Conservation (phyloP, 1,140 invertebrate species). For the Diachasmimorpha longicaudata region DNA sequence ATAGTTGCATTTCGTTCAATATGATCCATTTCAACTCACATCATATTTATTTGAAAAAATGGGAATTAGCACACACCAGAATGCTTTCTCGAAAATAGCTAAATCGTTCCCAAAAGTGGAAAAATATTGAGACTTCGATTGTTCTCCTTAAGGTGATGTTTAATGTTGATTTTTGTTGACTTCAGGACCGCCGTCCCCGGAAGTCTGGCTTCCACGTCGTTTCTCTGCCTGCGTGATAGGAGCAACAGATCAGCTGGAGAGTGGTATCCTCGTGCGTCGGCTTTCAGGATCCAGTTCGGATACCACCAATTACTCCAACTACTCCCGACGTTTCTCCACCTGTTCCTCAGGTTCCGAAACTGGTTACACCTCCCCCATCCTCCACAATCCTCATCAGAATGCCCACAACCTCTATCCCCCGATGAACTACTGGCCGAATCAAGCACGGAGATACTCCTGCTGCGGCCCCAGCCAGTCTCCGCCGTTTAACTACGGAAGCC, state of each 20-base stretch:
- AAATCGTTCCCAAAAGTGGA: no score
- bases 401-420: conserved; percentile 48
- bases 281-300: conserved; percentile 56
- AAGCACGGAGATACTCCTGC: conserved; percentile 53
- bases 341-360: conserved; percentile 58
- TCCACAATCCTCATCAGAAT: conserved; percentile 13
- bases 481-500: conserved; percentile 46
- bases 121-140: no score
- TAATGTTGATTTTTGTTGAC: no score
- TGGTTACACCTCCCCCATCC: conserved; percentile 36
- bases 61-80: no score
- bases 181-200: conserved; percentile 57
- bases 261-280: conserved; percentile 50
- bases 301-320: conserved; percentile 50
- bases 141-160: no score
- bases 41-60: no score
- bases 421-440: conserved; percentile 38
- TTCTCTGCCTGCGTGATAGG: conserved; percentile 67
- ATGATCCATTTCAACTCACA: no score
- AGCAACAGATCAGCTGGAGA: conserved; percentile 61
- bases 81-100: no score
- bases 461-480: conserved; percentile 34
- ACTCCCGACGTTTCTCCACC: conserved; percentile 48
- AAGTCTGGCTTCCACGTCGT: conserved; percentile 70
- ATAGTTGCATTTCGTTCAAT: no score